A percentile compares a stretch with the other conserved stretches of the same genome.
Conservation (phyloP, 2,888 invertebrate species). For the Odontocolon sp. region DNA sequence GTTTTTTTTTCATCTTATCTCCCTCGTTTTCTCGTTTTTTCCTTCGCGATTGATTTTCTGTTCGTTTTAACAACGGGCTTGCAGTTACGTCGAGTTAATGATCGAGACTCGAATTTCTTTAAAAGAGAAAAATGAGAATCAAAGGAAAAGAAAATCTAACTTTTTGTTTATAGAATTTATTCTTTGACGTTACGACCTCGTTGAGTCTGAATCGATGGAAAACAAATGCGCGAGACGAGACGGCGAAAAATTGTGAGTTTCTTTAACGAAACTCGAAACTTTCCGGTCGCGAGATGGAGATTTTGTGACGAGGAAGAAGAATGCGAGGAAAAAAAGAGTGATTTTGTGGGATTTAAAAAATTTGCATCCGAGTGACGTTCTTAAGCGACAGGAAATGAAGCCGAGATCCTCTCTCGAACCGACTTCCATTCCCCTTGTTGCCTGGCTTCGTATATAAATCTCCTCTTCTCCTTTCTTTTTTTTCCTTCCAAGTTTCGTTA, state of each 20-base stretch:
- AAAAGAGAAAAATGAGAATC: too few species aligned
- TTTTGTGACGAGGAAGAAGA: neutral
- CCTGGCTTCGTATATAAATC: neutral
- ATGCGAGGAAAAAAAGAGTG: neutral
- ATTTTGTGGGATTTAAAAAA: neutral
- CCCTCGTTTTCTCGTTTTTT: neutral
- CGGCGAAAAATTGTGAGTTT: too few species aligned
- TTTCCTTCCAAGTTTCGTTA: neutral
- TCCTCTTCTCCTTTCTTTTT: neutral
- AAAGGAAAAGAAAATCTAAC: too few species aligned
- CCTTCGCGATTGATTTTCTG: neutral
- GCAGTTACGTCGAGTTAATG: neutral
- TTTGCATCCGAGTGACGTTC: constrained; percentile 4
- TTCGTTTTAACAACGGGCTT: neutral
- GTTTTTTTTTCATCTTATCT: neutral
- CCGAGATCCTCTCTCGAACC: constrained; percentile 1
- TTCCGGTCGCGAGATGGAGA: neutral
- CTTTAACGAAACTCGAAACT: neutral
- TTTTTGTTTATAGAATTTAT: too few species aligned
- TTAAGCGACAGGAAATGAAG: constrained; percentile 19
- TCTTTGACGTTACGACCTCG: too few species aligned
- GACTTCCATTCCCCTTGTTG: neutral
- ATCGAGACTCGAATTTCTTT: too few species aligned
- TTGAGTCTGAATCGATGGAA: too few species aligned
- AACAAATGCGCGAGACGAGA: too few species aligned